phyloP scores from a whole-genome alignment of 37 sponge, comb jelly and placozoan species.

The Aplysina aerophoba region DNA sequence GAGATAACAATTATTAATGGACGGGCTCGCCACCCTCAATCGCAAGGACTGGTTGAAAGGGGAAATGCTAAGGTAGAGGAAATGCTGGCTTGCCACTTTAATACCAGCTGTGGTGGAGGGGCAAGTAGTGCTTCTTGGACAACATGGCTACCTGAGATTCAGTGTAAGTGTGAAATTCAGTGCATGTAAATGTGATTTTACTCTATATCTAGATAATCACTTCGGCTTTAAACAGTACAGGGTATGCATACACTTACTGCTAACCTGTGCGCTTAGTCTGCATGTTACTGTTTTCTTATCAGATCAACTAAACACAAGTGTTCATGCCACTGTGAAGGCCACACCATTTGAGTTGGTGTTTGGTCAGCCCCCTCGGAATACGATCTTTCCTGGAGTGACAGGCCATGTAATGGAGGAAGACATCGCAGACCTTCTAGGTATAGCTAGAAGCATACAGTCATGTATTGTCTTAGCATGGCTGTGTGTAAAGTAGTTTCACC shows the following conservation, averaged over 20 bases:
- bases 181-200: background rate
- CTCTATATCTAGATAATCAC: background rate
- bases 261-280: background rate
- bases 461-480: too few relatives aligned
- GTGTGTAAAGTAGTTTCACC: too few relatives aligned
- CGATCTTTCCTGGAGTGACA: constrained; percentile 38
- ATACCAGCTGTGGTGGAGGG: background rate
- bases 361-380: constrained; percentile 46
- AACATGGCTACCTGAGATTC: constrained; percentile 14
- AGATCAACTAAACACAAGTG: constrained; percentile 48
- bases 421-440: constrained; percentile 38
- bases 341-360: constrained; percentile 60
- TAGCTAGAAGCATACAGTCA: too few relatives aligned
- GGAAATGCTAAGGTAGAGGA: constrained; percentile 15
- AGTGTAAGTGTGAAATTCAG: background rate
- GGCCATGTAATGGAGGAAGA: constrained; percentile 44
- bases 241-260: background rate
- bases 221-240: background rate
- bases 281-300: background rate
- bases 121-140: background rate
- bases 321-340: constrained; percentile 45
- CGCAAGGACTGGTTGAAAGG: constrained; percentile 30
- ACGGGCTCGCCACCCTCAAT: constrained; percentile 23
- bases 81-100: constrained; percentile 12
- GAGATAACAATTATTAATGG: constrained; percentile 29